phyloP scores from a whole-genome alignment of 1,140 invertebrate genomes.

The Cyclina sinensis region DNA sequence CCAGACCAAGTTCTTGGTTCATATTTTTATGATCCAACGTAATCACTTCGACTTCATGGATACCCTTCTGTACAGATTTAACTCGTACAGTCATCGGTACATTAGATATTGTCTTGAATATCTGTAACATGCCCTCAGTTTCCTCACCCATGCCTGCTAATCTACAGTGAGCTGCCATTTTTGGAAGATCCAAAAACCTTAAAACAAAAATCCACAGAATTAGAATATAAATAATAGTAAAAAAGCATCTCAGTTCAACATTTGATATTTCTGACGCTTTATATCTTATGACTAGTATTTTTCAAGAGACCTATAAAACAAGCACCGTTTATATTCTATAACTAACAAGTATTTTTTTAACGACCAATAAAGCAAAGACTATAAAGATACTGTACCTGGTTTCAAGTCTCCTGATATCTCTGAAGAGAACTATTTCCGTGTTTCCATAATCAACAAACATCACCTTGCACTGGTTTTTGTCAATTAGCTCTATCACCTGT shows the following conservation, averaged over 20 bases:
- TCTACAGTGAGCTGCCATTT: conserved; percentile 39
- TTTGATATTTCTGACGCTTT: too few relatives aligned
- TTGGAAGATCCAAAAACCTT: conserved; percentile 3
- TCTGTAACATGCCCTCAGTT: conserved; percentile 27
- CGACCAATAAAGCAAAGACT: too few relatives aligned
- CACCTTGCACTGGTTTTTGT: conserved; percentile 53
- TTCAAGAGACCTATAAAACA: too few relatives aligned
- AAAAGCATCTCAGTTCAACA: too few relatives aligned
- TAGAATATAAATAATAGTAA: too few relatives aligned
- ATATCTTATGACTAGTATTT: too few relatives aligned
- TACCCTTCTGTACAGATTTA: conserved; percentile 9
- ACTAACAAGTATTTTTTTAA: too few relatives aligned
- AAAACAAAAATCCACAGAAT: too few relatives aligned
- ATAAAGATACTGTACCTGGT: conserved; percentile 41
- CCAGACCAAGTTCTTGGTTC: conserved; percentile 5
- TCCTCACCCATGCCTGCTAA: conserved; percentile 5
- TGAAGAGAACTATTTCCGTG: conserved; percentile 50
- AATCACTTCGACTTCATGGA: conserved; percentile 33
- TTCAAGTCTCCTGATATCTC: conserved; percentile 57
- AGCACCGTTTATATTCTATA: too few relatives aligned
- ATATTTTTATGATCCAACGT: not conserved
- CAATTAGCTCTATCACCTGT: conserved; percentile 54
- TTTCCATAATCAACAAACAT: conserved; percentile 78
- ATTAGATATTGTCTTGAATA: conserved; percentile 24
- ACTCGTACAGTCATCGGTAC: conserved; percentile 12